Evolutionary conservation across 2,888 invertebrate genomes (phyloP).

Genomic region (Halictus quadricinctus): DNA sequence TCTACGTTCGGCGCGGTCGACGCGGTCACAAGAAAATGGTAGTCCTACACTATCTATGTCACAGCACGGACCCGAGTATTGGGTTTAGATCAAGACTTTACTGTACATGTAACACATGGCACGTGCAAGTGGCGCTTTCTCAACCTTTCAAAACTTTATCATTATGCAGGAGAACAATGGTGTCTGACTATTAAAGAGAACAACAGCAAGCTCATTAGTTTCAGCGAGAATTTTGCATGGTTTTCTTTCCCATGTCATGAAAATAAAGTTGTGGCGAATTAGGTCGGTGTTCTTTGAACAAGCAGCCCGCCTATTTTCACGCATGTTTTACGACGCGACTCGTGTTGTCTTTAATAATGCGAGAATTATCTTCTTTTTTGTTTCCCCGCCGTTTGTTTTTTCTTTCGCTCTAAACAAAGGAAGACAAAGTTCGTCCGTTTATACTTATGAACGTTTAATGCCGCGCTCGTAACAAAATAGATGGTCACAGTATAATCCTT

Average conservation of each 20-base stretch:
- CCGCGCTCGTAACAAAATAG: conserved; percentile 17
- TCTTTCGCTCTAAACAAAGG: conserved; percentile 33
- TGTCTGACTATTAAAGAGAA: background rate
- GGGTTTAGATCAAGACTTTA: too few species aligned
- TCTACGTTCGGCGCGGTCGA: too few species aligned
- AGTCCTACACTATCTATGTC: too few species aligned
- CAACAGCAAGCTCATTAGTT: background rate
- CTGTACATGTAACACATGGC: too few species aligned
- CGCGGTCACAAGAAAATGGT: too few species aligned
- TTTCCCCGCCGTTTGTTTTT: background rate
- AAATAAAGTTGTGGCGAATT: background rate
- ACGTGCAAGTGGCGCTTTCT: background rate
- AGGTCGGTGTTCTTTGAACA: background rate
- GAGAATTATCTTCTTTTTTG: conserved; percentile 17
- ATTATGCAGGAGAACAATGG: background rate
- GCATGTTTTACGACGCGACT: background rate
- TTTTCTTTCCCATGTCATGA: background rate
- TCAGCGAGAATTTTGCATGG: background rate
- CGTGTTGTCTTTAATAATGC: conserved; percentile 29
- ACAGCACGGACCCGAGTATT: too few species aligned
- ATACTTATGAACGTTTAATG: conserved; percentile 48
- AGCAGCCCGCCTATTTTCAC: background rate
- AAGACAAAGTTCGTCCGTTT: conserved; percentile 42
- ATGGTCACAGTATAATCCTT: conserved; percentile 13
- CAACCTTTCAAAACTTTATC: background rate